Percentiles rank a stretch among this genome's conserved stretches.
Conservation (phyloP, 2,888 invertebrate species). For the Choristoneura rosaceana region DNA sequence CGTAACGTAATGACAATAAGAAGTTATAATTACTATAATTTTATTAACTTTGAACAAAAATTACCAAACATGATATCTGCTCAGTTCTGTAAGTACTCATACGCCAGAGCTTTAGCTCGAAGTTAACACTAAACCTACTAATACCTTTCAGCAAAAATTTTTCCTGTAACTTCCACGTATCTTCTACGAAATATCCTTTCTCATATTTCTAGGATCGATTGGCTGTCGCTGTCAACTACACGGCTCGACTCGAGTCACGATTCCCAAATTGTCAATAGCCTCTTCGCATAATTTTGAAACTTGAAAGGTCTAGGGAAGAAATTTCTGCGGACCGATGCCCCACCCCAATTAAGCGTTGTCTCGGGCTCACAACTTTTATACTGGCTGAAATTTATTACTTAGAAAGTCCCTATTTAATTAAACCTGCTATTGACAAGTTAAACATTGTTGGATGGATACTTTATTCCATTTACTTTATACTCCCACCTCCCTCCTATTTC, state of each 20-base stretch:
- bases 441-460: neutral
- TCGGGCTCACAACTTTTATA: slow-evolving; percentile 18
- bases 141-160: neutral
- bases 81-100: no score
- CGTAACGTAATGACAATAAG: no score
- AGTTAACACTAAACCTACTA: neutral
- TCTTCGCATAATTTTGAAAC: slow-evolving; percentile 32
- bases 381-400: neutral
- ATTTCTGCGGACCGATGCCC: slow-evolving; percentile 13
- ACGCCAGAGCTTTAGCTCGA: neutral
- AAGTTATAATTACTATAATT: no score
- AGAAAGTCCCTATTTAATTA: neutral
- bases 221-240: slow-evolving; percentile 4
- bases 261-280: slow-evolving; percentile 28
- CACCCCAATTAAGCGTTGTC: slow-evolving; percentile 16
- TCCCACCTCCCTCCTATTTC: neutral
- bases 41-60: neutral
- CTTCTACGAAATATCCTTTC: slow-evolving; percentile 10
- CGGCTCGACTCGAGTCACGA: slow-evolving; percentile 8
- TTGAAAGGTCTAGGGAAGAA: slow-evolving; percentile 34
- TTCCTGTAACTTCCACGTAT: neutral
- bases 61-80: neutral
- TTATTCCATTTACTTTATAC: neutral
- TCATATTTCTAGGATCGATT: slow-evolving; percentile 20
- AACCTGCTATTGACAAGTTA: neutral